Conservation (phyloP, 2,113 vertebrate genomes). For the Gracilinanus agilis region DNA sequence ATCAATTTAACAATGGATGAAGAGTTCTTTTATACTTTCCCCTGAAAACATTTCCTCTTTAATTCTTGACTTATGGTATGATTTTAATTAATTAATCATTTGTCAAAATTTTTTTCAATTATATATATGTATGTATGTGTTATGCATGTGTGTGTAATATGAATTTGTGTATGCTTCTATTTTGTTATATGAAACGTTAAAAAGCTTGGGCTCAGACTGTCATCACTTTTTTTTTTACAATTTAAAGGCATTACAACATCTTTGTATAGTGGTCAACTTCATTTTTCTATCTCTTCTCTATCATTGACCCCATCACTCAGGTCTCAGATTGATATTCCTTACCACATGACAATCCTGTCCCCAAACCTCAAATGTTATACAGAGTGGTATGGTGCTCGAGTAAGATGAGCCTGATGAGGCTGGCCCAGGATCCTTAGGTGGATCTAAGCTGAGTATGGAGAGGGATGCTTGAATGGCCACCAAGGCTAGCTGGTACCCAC, state of each 20-base stretch:
- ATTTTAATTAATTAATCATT: not conserved
- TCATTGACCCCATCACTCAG: not conserved
- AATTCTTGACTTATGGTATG: not conserved
- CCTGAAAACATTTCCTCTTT: not conserved
- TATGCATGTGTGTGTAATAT: too few species aligned
- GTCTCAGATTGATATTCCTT: not conserved
- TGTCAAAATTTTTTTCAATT: not conserved
- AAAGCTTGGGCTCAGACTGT: not conserved
- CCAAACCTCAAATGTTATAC: not conserved
- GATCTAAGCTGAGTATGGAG: too few species aligned
- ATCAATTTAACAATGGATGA: constrained; percentile 15
- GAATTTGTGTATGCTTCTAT: not conserved
- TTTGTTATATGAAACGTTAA: not conserved
- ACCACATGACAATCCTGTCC: not conserved
- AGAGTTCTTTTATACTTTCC: not conserved
- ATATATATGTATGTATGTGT: not conserved
- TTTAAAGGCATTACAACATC: not conserved
- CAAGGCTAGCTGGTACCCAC: too few species aligned
- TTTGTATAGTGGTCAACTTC: not conserved
- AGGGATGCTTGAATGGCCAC: too few species aligned
- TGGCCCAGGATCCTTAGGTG: too few species aligned
- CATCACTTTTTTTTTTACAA: not conserved
- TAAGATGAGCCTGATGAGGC: too few species aligned
- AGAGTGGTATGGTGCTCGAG: too few species aligned
- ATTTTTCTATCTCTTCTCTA: not conserved